Percentiles rank a stretch among this genome's conserved stretches.
Evolutionary conservation across 53 echinoderm and acorn worm genomes (phyloP).

Genomic region (Crossaster papposus): DNA sequence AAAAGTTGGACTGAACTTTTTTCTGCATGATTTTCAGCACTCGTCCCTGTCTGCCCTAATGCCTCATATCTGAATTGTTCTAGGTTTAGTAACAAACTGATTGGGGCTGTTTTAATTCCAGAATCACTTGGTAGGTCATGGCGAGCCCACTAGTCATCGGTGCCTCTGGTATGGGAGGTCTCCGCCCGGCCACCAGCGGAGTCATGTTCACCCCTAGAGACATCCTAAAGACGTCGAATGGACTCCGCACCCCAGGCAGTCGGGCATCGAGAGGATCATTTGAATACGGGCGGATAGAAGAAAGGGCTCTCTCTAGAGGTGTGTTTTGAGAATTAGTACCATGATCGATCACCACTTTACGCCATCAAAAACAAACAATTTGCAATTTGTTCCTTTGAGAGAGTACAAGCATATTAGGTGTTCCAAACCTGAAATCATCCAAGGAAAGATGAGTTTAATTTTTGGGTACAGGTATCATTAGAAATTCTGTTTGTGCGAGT

Average conservation of each 20-base stretch:
- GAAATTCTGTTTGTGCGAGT: too few relatives aligned
- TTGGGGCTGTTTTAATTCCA: not conserved
- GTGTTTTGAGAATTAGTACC: not conserved
- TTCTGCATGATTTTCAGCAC: too few relatives aligned
- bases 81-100: not conserved
- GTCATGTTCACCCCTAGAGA: conserved; percentile 92
- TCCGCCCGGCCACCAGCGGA: conserved; percentile 74
- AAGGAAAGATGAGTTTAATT: too few relatives aligned
- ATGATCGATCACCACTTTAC: too few relatives aligned
- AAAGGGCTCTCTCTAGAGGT: conserved; percentile 48
- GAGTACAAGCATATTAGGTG: too few relatives aligned
- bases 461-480: too few relatives aligned
- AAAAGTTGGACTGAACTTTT: too few relatives aligned
- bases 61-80: not conserved
- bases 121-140: conserved; percentile 20
- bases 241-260: conserved; percentile 68
- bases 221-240: conserved; percentile 84
- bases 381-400: too few relatives aligned
- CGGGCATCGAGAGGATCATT: conserved; percentile 75
- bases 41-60: too few relatives aligned
- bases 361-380: too few relatives aligned
- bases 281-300: conserved; percentile 58
- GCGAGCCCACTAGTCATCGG: conserved; percentile 48
- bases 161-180: conserved; percentile 56
- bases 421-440: too few relatives aligned